A percentile compares a stretch with the other conserved stretches of the same genome.
Conservation (phyloP, 1,140 invertebrate species). For the Caenorhabditis inopinata region DNA sequence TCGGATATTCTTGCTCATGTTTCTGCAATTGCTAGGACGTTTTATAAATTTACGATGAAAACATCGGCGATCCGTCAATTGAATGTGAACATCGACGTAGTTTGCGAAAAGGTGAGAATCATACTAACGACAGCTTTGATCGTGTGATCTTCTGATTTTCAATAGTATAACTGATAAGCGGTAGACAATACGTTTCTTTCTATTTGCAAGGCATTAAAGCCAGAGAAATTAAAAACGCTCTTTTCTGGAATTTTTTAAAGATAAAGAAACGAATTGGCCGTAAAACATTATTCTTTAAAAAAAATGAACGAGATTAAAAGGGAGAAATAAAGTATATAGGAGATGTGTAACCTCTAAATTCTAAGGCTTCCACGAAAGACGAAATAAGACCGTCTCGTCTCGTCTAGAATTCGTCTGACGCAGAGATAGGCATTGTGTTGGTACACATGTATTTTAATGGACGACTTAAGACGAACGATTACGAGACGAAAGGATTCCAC, state of each 20-base stretch:
- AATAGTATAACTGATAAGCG: neutral
- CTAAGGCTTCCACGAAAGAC: too few relatives aligned
- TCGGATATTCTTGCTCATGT: constrained; percentile 49
- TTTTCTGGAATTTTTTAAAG: constrained; percentile 13
- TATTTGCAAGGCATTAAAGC: neutral
- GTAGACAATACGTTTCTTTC: neutral
- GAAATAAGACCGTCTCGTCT: too few relatives aligned
- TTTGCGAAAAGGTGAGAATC: constrained; percentile 51
- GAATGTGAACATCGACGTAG: constrained; percentile 54
- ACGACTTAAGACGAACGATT: too few relatives aligned
- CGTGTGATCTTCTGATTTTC: neutral
- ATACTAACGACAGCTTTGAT: neutral
- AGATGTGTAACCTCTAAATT: too few relatives aligned
- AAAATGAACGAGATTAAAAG: neutral
- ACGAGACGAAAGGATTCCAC: too few relatives aligned
- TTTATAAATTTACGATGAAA: constrained; percentile 57
- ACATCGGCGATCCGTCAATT: constrained; percentile 39
- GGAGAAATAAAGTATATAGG: neutral
- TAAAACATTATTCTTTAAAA: too few relatives aligned
- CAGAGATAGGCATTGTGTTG: too few relatives aligned
- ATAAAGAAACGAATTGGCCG: neutral
- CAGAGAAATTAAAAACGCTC: neutral
- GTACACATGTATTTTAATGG: too few relatives aligned
- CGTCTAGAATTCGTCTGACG: too few relatives aligned
- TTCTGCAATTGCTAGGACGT: constrained; percentile 54